Conservation (phyloP, 2,888 invertebrate species). For the Vesta saturnalis region DNA sequence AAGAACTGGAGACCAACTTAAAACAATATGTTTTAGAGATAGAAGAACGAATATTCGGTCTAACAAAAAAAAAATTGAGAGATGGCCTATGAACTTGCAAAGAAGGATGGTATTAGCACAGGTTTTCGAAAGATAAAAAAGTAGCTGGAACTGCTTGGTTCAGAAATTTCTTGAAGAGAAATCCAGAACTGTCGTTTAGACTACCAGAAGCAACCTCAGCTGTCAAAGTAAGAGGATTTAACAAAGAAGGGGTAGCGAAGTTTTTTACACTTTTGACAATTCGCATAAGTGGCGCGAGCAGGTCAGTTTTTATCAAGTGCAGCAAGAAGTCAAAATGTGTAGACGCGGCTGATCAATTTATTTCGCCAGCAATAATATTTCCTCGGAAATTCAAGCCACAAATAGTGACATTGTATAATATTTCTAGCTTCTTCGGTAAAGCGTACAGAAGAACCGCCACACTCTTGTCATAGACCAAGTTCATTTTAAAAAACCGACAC, state of each 20-base stretch:
- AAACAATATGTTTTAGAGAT: background rate
- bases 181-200: background rate
- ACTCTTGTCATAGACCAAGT: no score
- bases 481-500: no score
- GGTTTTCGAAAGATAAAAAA: background rate
- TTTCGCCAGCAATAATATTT: no score
- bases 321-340: no score
- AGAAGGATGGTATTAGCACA: background rate
- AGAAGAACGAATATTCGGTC: background rate
- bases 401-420: no score
- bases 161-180: slow-evolving; percentile 1
- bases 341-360: no score
- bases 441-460: no score
- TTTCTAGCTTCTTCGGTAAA: no score
- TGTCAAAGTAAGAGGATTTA: background rate
- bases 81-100: background rate
- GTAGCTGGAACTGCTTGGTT: background rate
- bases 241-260: background rate
- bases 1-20: background rate
- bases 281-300: no score
- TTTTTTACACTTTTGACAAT: background rate
- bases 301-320: no score
- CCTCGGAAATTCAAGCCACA: no score
- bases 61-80: background rate
- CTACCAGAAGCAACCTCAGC: background rate